Conservation (phyloP, 2,888 invertebrate genomes). For the Blera fallax region DNA sequence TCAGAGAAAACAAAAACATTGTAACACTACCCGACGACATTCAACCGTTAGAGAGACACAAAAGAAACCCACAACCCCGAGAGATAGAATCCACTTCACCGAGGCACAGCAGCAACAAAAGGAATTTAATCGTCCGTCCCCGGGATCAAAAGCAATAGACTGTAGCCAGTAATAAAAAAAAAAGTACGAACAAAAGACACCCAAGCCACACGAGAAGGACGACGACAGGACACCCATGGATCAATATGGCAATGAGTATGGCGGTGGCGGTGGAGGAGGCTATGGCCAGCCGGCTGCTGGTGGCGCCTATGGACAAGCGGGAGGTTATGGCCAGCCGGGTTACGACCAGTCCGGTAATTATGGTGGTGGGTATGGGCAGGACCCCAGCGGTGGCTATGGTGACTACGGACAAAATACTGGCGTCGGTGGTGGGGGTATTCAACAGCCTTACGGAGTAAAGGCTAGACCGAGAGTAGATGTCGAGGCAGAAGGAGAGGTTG, state of each 20-base stretch:
- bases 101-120: conserved; percentile 29
- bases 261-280: conserved; percentile 75
- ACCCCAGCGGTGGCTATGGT: conserved; percentile 53
- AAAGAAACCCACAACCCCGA: conserved; percentile 34
- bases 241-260: conserved; percentile 76
- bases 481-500: conserved; percentile 92
- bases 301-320: conserved; percentile 63
- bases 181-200: conserved; percentile 9
- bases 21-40: conserved; percentile 2
- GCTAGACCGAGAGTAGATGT: conserved; percentile 90
- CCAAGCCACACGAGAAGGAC: conserved; percentile 1
- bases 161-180: neutral
- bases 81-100: conserved; percentile 43
- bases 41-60: conserved; percentile 7
- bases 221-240: conserved; percentile 74
- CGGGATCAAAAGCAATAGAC: conserved; percentile 41
- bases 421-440: conserved; percentile 46
- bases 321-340: conserved; percentile 64
- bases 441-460: conserved; percentile 76
- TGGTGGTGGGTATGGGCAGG: conserved; percentile 73
- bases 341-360: conserved; percentile 71
- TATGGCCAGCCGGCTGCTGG: conserved; percentile 75
- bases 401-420: conserved; percentile 43
- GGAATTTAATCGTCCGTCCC: conserved; percentile 56
- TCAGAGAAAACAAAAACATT: conserved; percentile 4